Evolutionary conservation across 2,888 invertebrate species (phyloP), one percentile per base, ranked within the genome.

Genomic region (Noctuana brunneofusca): DNA sequence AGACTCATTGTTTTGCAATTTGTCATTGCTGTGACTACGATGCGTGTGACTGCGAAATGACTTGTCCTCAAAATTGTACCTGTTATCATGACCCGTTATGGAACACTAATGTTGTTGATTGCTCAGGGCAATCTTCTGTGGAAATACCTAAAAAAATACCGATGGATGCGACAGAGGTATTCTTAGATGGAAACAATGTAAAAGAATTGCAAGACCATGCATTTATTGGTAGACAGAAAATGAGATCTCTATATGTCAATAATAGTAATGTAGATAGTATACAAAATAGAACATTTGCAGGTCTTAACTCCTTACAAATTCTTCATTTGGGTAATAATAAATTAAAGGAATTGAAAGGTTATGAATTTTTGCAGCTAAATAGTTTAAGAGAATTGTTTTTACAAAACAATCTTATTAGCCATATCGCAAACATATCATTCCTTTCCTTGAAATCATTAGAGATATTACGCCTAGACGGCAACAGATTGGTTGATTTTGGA

Each of bases 11-110:
- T 89, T 98, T 98, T 86, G 96, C 97, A 43, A 93, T 97, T 56
- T 98, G 98, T 87, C 97, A 97, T 83, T 98, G 98, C 87, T 98
- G 98, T 87, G 98, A 98, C 82, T 98, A 97, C 82, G 97, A 97
- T 81, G 97, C 97, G 66, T 98, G 98, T 87, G 98, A 98, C 87
- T 98, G 98, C 89, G 97, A 98, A 92, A 97, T 98, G 96, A 97
- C 96, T 68, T 98, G 98, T 80, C 98, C 98, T 32, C 94, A 95
- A 74, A 97, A 97, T 77, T 98, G 98, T 91, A 95, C 96, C 71
- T 98, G 98, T 86, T 98, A 97, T 89, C 97, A 97, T 84, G 98
- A 98, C 80, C 96, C 97, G 82, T 95, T 96, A 68, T 98, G 98
- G 97, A 95, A 96, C 73, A 97, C 97, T 58, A 97, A 97, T 85